Evolutionary conservation across 2,797 vertebrate genomes (phyloP).

Genomic region (Garrulus glandarius): DNA sequence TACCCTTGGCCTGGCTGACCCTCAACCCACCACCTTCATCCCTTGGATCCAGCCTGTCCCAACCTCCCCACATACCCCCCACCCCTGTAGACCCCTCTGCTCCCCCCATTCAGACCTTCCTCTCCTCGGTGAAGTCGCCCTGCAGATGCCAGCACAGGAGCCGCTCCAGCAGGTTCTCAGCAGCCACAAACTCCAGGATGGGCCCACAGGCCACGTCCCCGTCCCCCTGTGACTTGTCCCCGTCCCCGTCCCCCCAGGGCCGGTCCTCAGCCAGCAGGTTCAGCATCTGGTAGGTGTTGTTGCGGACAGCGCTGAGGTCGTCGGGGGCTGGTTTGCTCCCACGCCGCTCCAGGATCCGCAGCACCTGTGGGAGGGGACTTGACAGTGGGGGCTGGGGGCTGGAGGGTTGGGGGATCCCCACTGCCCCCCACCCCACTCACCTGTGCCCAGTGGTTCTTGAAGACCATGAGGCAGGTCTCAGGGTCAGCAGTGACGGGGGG

Average conservation of each 20-base stretch:
- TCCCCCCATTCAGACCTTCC: not conserved
- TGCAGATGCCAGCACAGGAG: constrained; percentile 89
- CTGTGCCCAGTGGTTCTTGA: constrained; percentile 98
- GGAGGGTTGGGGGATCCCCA: fast-evolving
- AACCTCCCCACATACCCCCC: not conserved
- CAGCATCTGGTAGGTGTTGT: constrained; percentile 95
- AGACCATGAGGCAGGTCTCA: constrained; percentile 96
- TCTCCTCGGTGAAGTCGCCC: constrained; percentile 75
- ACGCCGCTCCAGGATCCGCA: constrained; percentile 86
- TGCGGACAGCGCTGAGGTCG: constrained; percentile 90
- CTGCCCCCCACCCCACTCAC: constrained; percentile 53
- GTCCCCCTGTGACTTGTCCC: not conserved
- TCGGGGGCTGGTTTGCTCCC: constrained; percentile 79
- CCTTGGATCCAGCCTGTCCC: not conserved
- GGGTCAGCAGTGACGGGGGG: constrained; percentile 89
- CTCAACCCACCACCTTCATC: not conserved
- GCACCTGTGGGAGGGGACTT: constrained; percentile 74
- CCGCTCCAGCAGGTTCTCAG: constrained; percentile 85
- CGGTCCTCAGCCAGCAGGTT: constrained; percentile 90
- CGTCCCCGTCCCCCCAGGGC: constrained; percentile 65
- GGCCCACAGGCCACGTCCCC: constrained; percentile 65
- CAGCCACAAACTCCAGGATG: constrained; percentile 87
- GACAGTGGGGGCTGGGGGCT: fast-evolving
- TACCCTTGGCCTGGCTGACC: not conserved
- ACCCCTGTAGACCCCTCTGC: not conserved